Evolutionary conservation across 2,888 invertebrate species (phyloP), one percentile per base, ranked within the genome.

Genomic region (Arge pagana): DNA sequence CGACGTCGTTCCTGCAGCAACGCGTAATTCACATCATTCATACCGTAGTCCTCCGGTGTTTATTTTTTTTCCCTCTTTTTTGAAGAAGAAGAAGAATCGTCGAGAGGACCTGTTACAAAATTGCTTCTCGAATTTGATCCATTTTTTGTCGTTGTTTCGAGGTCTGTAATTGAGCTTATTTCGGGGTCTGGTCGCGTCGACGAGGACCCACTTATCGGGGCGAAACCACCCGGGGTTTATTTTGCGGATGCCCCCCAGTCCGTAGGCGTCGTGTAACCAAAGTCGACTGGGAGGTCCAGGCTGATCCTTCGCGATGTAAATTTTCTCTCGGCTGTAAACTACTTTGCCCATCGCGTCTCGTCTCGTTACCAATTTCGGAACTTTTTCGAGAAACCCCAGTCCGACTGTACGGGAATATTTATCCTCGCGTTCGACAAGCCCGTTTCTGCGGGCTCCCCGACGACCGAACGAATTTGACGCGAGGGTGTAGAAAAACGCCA

Each of bases 111-210:
- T n/a, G n/a, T n/a, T n/a, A n/a, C n/a, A n/a, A n/a, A n/a, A n/a
- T n/a, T n/a, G n/a, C n/a, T n/a, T n/a, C n/a, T 18, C 21, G 23
- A 45, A 45, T 23, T 33, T 16, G 33, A 23, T 45, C 10, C 33
- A 11, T 13, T 31, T 42, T 30, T 16, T 10, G 21, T 18, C n/a
- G 18, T 28, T 15, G 3, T n/a, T 21, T 43, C 18, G 21, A 13
- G 10, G 31, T 45, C 33, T 33, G 45, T 45, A 45, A 45, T 23
- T 45, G 31, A 45, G 30, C 23, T 35, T 35, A 33, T 45, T 45
- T 35, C n/a, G n/a, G 33, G 45, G 45, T 45, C 45, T 33, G 24
- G 45, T 42, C 18, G 33, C 33, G 30, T 42, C 18, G 21, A 33
- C 33, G 35, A 23, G n/a, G n/a, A 18, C 31, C 45, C 10, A 33